These are phyloP conservation scores for Drosophila nasuta DNA, from an alignment of 1,140 invertebrate species.

Conservation along the genomic window DNA sequence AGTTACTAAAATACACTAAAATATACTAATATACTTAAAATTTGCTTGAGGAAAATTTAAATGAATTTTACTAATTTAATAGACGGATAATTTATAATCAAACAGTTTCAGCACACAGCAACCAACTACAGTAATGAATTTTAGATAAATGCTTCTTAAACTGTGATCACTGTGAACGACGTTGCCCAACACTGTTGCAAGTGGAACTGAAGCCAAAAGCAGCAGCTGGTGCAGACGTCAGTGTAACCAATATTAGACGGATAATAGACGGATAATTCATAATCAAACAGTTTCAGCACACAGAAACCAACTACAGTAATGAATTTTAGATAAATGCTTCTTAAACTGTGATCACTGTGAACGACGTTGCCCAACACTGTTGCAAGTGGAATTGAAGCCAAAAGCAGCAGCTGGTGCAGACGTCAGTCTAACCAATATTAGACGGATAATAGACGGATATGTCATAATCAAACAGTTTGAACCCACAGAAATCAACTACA, in stretches of 20 bases:
- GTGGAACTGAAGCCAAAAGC: background rate
- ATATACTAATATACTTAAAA: too few relatives aligned
- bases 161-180: background rate
- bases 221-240: constrained; percentile 26
- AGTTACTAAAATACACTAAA: too few relatives aligned
- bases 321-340: background rate
- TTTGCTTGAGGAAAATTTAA: too few relatives aligned
- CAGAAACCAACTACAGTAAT: background rate
- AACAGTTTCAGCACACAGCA: background rate
- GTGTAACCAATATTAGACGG: constrained; percentile 39
- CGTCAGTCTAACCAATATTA: constrained; percentile 41
- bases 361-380: constrained; percentile 29
- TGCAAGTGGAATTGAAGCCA: constrained; percentile 11
- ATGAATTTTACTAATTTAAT: too few relatives aligned
- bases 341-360: constrained; percentile 10
- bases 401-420: constrained; percentile 11
- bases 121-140: background rate
- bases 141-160: background rate
- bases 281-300: too few relatives aligned
- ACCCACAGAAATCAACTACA: background rate
- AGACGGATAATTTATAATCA: too few relatives aligned
- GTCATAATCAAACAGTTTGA: too few relatives aligned
- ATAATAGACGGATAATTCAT: too few relatives aligned
- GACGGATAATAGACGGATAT: too few relatives aligned
- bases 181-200: constrained; percentile 37